Conservation (phyloP, 1,140 invertebrate genomes). For the Brachionus manjavacas region DNA sequence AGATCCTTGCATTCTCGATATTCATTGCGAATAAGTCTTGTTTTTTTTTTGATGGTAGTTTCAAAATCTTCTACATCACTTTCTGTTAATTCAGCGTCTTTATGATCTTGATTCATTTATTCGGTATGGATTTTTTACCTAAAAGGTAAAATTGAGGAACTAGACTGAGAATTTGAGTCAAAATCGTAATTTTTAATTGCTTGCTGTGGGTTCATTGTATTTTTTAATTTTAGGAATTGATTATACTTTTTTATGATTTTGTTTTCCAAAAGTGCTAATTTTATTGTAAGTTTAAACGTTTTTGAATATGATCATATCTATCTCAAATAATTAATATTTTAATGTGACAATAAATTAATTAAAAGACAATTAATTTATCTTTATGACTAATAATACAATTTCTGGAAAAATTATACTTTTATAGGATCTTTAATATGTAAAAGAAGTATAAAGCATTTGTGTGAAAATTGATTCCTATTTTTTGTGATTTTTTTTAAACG, state of each 20-base stretch:
- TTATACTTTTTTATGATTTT: neutral
- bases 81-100: neutral
- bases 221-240: neutral
- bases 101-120: neutral
- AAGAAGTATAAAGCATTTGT: no score
- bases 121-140: no score
- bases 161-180: neutral
- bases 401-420: neutral
- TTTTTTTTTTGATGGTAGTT: neutral
- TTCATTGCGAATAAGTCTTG: no score
- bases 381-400: neutral
- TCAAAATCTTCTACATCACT: neutral
- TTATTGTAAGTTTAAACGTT: neutral
- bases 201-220: neutral
- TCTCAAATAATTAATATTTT: neutral
- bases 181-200: neutral
- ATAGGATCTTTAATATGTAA: no score
- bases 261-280: neutral
- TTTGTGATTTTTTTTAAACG: no score
- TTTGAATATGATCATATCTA: neutral
- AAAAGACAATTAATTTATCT: neutral
- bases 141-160: neutral
- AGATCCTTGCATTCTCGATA: no score
- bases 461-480: no score
- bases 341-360: neutral